These are phyloP conservation scores for Phoenoteleia sp. DNA, from an alignment of 2,888 invertebrate species.

Conservation along the genomic window DNA sequence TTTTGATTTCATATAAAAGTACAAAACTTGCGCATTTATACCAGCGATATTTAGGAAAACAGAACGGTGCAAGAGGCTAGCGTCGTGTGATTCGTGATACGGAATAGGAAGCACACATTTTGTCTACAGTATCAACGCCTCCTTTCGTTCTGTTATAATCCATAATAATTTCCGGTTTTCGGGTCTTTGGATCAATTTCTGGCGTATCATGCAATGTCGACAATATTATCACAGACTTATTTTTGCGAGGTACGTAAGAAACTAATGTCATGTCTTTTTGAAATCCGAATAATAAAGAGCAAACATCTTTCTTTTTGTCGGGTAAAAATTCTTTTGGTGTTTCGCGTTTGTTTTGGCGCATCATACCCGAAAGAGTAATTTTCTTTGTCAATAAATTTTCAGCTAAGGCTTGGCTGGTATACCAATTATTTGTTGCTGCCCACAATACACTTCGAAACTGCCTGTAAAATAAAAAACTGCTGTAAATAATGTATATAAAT, in stretches of 20 bases:
- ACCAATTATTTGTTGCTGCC: conserved; percentile 43
- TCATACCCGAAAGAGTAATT: conserved; percentile 1
- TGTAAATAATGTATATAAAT: too few relatives aligned
- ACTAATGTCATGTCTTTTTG: not conserved
- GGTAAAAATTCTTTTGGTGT: not conserved
- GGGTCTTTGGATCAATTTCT: conserved; percentile 69
- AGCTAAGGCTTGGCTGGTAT: conserved; percentile 10
- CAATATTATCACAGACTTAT: not conserved
- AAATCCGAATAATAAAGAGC: not conserved
- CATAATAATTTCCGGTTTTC: conserved; percentile 76
- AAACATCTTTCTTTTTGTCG: not conserved
- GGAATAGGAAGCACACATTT: conserved; percentile 73
- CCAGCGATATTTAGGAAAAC: conserved; percentile 72
- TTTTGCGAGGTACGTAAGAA: conserved; percentile 5
- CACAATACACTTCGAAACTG: conserved; percentile 66
- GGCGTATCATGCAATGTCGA: conserved; percentile 18
- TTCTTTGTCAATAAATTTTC: conserved; percentile 15
- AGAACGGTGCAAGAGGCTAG: conserved; percentile 73
- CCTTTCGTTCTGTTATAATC: conserved; percentile 78
- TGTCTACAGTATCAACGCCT: conserved; percentile 76
- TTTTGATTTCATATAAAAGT: too few relatives aligned
- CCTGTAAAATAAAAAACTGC: not conserved
- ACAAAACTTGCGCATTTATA: conserved; percentile 71
- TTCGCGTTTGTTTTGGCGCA: not conserved
- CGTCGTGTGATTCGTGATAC: conserved; percentile 70